Conservation (phyloP, 2,113 vertebrate species). For the Larimichthys crocea region DNA sequence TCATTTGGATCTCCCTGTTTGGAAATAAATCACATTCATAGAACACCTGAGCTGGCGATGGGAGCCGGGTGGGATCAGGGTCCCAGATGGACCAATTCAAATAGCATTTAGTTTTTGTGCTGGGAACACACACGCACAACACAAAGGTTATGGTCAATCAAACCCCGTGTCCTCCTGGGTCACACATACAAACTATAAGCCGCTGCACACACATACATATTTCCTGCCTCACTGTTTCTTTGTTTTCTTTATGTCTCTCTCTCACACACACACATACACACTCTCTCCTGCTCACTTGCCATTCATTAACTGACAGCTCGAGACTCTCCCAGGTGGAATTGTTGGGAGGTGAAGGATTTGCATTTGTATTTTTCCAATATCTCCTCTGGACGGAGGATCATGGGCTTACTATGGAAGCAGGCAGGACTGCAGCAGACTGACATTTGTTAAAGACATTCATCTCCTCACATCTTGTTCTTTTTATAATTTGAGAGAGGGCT, state of each 20-base stretch:
- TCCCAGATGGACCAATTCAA: slow-evolving; percentile 81
- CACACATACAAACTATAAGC: slow-evolving; percentile 61
- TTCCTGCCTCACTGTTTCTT: slow-evolving; percentile 30
- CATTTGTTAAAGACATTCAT: slow-evolving; percentile 66
- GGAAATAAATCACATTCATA: slow-evolving; percentile 83
- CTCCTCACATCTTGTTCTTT: slow-evolving; percentile 44
- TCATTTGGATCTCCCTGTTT: slow-evolving; percentile 74
- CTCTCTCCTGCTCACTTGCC: slow-evolving; percentile 5
- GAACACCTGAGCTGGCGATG: slow-evolving; percentile 78
- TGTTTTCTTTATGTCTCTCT: slow-evolving; percentile 24
- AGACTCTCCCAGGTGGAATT: slow-evolving; percentile 68
- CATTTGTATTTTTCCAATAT: slow-evolving; percentile 81
- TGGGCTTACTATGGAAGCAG: slow-evolving; percentile 46
- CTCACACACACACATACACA: neutral
- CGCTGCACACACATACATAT: slow-evolving; percentile 36
- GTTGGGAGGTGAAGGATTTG: slow-evolving; percentile 71
- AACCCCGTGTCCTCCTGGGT: slow-evolving; percentile 48
- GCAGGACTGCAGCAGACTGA: slow-evolving; percentile 41
- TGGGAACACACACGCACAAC: slow-evolving; percentile 22
- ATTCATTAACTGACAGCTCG: slow-evolving; percentile 73
- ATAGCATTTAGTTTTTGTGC: slow-evolving; percentile 68
- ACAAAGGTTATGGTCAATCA: slow-evolving; percentile 75
- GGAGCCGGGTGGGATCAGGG: slow-evolving; percentile 57
- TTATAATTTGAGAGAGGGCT: slow-evolving; percentile 46
- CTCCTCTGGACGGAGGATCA: slow-evolving; percentile 68